Conservation (phyloP, 37 sponge, comb jelly and placozoan genomes). For the Chondrilla cf. caribensis region DNA sequence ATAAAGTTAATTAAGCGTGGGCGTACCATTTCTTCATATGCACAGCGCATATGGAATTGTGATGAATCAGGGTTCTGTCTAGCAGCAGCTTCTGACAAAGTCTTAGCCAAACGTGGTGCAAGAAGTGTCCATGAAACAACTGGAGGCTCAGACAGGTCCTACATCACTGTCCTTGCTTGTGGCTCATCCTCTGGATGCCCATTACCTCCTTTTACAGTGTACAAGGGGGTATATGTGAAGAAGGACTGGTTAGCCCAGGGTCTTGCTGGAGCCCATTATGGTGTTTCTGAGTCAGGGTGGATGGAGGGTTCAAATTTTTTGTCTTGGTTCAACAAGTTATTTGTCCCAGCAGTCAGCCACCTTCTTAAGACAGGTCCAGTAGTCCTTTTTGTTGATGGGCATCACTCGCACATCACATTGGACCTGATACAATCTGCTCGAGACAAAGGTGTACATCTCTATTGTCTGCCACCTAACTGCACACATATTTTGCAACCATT, state of each 20-base stretch:
- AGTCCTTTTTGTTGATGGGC: conserved; percentile 1
- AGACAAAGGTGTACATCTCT: not conserved
- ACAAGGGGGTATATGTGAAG: conserved; percentile 1
- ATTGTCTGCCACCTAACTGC: not conserved
- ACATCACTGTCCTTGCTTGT: conserved; percentile 15
- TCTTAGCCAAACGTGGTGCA: not conserved
- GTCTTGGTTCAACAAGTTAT: not conserved
- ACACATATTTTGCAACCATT: conserved; percentile 10
- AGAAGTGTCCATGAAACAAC: not conserved
- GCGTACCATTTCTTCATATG: too few species aligned
- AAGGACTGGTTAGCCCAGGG: not conserved
- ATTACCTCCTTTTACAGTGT: conserved; percentile 5
- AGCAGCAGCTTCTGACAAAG: not conserved
- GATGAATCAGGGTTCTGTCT: not conserved
- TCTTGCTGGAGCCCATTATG: not conserved
- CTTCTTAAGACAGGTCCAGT: not conserved
- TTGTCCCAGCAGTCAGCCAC: not conserved
- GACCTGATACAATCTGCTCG: not conserved
- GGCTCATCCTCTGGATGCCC: conserved; percentile 2
- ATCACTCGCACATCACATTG: conserved; percentile 7
- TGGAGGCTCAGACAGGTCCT: conserved; percentile 16
- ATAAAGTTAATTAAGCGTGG: not conserved
- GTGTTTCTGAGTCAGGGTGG: not conserved
- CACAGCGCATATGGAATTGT: conserved; percentile 1
- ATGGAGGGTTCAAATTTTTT: conserved; percentile 15